Evolutionary conservation across 2,797 vertebrate species (phyloP), one percentile per base, ranked within the genome.

Genomic region (Crax fasciolata): DNA sequence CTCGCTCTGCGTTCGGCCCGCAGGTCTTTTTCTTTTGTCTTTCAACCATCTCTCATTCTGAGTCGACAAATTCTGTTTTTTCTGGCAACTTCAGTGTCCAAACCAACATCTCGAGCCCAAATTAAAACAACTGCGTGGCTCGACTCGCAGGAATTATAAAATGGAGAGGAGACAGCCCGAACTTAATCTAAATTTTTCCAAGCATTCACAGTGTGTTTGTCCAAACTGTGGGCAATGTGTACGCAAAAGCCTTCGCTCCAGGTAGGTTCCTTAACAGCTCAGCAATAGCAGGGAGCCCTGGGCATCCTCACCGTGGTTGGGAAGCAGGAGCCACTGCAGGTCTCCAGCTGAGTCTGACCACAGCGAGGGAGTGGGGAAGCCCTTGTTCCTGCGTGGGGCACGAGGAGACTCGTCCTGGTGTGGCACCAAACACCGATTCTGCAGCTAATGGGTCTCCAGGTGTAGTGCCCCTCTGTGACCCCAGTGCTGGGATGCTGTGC

Each of bases 21-120:
- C 88, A 8, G 70, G 90, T 84, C 10, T 67, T 74, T 88, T 74
- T 51, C 91, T 93, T 95, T 94, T 94, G 91, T 94, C 90, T 91
- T 85, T 70, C 91, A 85, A 84, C 93, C 79, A 57, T 89, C 82
- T 78, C 63, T 80, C 66, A 10, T 93, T 96, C 86, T 81, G 89
- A 90, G 95, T 95, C 94, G 95, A 91, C 94, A 95, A 71, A 90
- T 96, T 81, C 81, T 81, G 93, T 28, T 79, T 94, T 96, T 95
- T 91, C 78, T 32, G 81, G 93, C 88, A 97, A 93, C 88, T 94
- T 95, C 46, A 62, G 93, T 89, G 87, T 97, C 89, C 92, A 89
- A 91, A 93, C 92, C 93, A 92, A 82, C 93, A 76, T 77, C 90
- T 97, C 88, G 86, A 94, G 95, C 66, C 78, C 67, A 85, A 91